Conservation (phyloP, 2,113 vertebrate genomes). For the Sturnira hondurensis region DNA sequence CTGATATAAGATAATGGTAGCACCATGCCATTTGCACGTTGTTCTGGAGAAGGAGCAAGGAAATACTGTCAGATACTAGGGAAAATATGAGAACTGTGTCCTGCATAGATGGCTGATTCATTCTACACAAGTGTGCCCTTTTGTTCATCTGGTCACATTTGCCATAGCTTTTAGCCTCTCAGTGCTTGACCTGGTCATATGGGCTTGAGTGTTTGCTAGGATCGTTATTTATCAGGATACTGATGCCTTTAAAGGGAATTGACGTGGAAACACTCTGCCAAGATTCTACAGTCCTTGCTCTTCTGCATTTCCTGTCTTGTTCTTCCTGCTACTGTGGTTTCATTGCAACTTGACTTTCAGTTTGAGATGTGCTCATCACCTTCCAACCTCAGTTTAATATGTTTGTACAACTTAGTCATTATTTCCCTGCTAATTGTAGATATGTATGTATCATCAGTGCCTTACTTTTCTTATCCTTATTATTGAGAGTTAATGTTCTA, state of each 20-base stretch:
- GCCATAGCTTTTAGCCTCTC: neutral
- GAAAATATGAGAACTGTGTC: neutral
- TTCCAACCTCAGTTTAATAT: neutral
- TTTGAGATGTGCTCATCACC: neutral
- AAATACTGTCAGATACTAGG: neutral
- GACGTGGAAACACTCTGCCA: neutral
- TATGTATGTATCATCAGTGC: neutral
- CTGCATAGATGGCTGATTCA: neutral
- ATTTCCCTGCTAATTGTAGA: neutral
- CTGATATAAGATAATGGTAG: neutral
- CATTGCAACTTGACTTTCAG: neutral
- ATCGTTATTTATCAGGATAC: neutral
- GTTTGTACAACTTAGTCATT: constrained; percentile 2
- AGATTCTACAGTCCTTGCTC: neutral
- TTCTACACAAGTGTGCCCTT: neutral
- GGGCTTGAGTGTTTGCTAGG: neutral
- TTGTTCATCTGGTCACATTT: neutral
- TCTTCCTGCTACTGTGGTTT: neutral
- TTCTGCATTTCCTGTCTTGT: neutral
- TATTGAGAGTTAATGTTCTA: constrained; percentile 17
- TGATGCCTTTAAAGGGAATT: neutral
- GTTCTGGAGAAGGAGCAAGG: neutral
- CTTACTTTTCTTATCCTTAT: constrained; percentile 17
- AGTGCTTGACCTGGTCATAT: neutral
- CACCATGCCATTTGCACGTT: neutral